Evolutionary conservation across 2,797 vertebrate species (phyloP), one percentile per base, ranked within the genome.

Genomic region (Chloroceryle amazona): DNA sequence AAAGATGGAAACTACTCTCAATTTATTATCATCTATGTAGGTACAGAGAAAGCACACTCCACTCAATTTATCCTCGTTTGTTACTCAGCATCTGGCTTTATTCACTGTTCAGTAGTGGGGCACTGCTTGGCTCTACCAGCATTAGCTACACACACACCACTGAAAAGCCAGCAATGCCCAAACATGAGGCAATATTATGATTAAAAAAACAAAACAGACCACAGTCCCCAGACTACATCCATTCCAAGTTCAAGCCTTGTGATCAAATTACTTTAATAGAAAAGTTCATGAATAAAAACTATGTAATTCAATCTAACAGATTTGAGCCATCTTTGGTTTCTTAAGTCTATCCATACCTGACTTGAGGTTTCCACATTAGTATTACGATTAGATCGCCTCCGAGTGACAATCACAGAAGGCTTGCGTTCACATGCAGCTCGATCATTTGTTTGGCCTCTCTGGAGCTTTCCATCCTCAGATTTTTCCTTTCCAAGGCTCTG

Each of bases 361-460:
- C 98, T 98, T 0, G 98, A 94, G 81, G 97, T 98, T 63, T 99
- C 99, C 4, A 98, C 95, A 71, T 98, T 96, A 3, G 98, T 98
- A 93, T 98, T 99, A 65, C 99, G 98, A 70, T 99, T 98, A 2
- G 99, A 99, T 90, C 99, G 98, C 31, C 99, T 98, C 22, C 99
- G 98, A 5, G 99, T 99, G 91, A 99, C 99, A 7, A 99, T 99
- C 93, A 99, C 99, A 0, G 99, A 99, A 20, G 99, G 98, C 62
- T 99, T 99, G 96, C 99, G 98, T 76, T 99, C 99, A 1, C 98
- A 78, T 3, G 93, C 91, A 96, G 97, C 93, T 22, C 97, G 97
- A 76, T 99, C 99, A 1, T 97, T 98, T 8, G 94, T 87, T 62
- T 97, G 94, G 19, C 96, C 91, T 89, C 97, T 97, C 54, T 90